Base-by-base conservation (phyloP, 2,797 vertebrate species). In the Macropodus opercularis region DNA sequence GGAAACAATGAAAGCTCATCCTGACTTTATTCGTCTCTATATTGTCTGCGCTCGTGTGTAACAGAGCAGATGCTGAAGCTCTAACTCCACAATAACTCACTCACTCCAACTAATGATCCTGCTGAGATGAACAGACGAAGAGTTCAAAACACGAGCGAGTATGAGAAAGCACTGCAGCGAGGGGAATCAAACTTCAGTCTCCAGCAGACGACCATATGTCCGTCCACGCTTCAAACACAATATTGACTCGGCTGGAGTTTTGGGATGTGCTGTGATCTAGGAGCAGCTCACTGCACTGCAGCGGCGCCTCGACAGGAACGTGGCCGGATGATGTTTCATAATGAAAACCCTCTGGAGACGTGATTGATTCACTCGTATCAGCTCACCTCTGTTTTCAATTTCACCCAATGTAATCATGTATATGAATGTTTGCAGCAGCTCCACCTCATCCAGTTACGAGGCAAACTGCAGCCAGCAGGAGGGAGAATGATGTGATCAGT, bases 121-220 rank as follows among this genome's bases (percentile, higher is more conserved):
- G 62, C 69, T 32, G 63, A 71, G 72, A 81, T 75, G 34, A 83
- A 79, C 35, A 46, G 70, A 85, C 59, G 48, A 76, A 57, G 59
- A 24, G 50, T 29, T 49, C 18, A 9, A 11, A 71, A 42, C 10
- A 5, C 7, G 42, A 11, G 23, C 12, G 12, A 5, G 35, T 44
- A 67, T 61, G 48, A 70, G 62, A 70, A 51, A 74, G 59, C 2
- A 35, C 2, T 38, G 56, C 57, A 35, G 74, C 61, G 14, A 17
- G 17, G 17, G 6, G 24, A 71, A 19, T 51, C 3, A 52, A 69
- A 70, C 67, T 66, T 56, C 38, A 3, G 40, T 52, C 29, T 68
- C 55, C 23, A 40, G 34, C 56, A 41, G 70, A 9, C 35, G 21
- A 51, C 78, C 80, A 79, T 71, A 81, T 83, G 80, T 59, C 73